Evolutionary conservation across 2,888 invertebrate genomes (phyloP).

Genomic region (Trissolcus brochymenae): DNA sequence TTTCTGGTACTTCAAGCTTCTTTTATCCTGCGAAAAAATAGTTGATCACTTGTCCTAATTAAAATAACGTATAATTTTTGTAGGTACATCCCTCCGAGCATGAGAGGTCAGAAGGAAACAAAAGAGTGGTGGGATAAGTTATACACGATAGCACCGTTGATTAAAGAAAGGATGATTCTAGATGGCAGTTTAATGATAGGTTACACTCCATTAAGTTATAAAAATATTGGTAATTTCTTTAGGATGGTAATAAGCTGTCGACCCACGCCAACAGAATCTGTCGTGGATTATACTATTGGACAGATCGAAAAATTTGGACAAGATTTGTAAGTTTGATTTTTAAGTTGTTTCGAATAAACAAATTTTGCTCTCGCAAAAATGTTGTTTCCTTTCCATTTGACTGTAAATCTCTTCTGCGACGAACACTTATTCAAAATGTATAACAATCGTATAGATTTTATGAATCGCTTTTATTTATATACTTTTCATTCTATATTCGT

Average conservation of each 20-base stretch:
- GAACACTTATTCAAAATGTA: too few relatives aligned
- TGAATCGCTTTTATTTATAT: background rate
- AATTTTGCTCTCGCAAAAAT: too few relatives aligned
- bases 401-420: background rate
- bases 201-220: constrained; percentile 82
- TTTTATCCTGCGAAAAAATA: background rate
- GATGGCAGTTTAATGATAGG: constrained; percentile 85
- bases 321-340: constrained; percentile 60
- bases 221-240: constrained; percentile 84
- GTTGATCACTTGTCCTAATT: constrained; percentile 1
- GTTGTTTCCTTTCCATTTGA: too few relatives aligned
- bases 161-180: constrained; percentile 83
- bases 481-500: background rate
- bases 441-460: too few relatives aligned
- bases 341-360: background rate
- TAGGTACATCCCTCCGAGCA: constrained; percentile 80
- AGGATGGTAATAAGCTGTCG: constrained; percentile 86
- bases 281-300: constrained; percentile 81
- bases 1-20: constrained; percentile 84
- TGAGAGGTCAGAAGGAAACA: constrained; percentile 75
- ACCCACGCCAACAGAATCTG: constrained; percentile 79
- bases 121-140: constrained; percentile 78
- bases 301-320: constrained; percentile 82
- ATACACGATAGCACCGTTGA: constrained; percentile 80
- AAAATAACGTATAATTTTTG: constrained; percentile 1